A percentile compares a stretch with the other conserved stretches of the same genome.
Conservation (phyloP, 2,797 vertebrate species). For the Salmo trutta region DNA sequence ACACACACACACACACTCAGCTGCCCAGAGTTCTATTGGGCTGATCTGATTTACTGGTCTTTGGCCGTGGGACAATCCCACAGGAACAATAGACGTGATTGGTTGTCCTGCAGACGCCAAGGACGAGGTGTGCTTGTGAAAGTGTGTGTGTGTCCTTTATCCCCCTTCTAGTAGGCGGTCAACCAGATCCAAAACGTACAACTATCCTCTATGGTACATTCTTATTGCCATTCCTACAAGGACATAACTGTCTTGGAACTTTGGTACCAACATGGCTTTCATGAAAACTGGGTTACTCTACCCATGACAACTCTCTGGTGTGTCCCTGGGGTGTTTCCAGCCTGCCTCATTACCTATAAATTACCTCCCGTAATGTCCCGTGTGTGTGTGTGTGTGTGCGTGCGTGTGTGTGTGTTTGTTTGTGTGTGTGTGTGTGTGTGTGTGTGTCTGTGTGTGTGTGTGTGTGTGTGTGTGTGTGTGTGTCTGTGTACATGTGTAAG, state of each 20-base stretch:
- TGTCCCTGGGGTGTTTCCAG: not conserved
- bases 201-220: not conserved
- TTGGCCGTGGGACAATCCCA: not conserved
- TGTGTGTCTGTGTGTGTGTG: too few relatives aligned
- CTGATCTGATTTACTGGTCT: too few relatives aligned
- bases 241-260: not conserved
- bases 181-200: not conserved
- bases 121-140: not conserved
- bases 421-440: constrained; percentile 10
- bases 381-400: not conserved
- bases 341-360: not conserved
- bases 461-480: not conserved
- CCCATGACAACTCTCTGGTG: not conserved
- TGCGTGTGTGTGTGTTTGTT: constrained; percentile 6
- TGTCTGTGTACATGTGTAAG: constrained; percentile 17
- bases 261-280: not conserved
- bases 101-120: constrained; percentile 5
- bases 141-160: constrained; percentile 8
- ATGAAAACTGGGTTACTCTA: not conserved
- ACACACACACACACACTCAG: not conserved
- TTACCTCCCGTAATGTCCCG: not conserved
- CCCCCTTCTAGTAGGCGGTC: not conserved
- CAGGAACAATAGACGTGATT: not conserved
- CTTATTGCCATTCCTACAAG: not conserved
- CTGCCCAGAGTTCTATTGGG: too few relatives aligned